phyloP scores from a whole-genome alignment of 2,797 vertebrate genomes.

The Notamacropus eugenii region DNA sequence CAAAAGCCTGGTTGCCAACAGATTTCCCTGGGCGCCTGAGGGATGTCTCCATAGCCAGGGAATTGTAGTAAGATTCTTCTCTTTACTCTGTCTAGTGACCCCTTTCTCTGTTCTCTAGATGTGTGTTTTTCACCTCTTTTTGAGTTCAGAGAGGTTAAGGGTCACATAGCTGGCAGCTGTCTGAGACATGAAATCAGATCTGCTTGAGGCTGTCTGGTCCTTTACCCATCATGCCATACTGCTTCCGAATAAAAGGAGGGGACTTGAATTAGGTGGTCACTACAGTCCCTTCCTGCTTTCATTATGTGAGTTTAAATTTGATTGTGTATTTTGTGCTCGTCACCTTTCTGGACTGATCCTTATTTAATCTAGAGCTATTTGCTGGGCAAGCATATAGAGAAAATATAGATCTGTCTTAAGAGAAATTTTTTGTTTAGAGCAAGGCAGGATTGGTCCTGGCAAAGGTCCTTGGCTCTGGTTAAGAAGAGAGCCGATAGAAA shows the following conservation, averaged over 20 bases:
- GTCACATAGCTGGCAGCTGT: not conserved
- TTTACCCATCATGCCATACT: not conserved
- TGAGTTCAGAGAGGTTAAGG: not conserved
- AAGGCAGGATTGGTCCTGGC: not conserved
- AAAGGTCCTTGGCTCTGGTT: not conserved
- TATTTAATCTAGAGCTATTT: not conserved
- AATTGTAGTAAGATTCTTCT: not conserved
- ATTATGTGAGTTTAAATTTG: not conserved
- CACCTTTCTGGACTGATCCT: not conserved
- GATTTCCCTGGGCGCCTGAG: not conserved
- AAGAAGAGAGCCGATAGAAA: not conserved
- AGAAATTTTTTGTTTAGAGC: not conserved
- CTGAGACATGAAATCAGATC: not conserved
- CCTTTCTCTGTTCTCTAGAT: not conserved
- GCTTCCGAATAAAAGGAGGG: not conserved
- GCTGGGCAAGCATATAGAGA: not conserved
- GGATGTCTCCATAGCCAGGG: not conserved
- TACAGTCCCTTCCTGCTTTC: not conserved
- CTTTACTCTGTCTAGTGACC: not conserved
- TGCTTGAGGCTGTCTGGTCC: not conserved
- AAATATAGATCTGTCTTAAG: not conserved
- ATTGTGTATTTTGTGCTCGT: not conserved
- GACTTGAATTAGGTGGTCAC: not conserved
- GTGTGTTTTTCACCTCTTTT: not conserved
- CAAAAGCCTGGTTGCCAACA: not conserved